Conservation (phyloP, 2,888 invertebrate genomes). For the Neuroscelio doddi region DNA sequence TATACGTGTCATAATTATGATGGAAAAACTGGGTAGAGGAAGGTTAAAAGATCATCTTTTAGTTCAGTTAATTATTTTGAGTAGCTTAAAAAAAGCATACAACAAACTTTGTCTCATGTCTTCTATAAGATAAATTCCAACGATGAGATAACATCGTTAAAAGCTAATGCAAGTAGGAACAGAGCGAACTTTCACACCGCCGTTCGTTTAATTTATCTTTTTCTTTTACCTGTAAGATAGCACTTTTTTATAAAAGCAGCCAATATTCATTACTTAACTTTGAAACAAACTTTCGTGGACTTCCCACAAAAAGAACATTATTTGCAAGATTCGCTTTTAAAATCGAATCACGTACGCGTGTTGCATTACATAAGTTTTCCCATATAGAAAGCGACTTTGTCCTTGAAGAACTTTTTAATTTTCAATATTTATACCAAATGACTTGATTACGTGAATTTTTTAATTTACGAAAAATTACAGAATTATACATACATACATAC, state of each 20-base stretch:
- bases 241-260: constrained; percentile 5
- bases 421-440: too few relatives aligned
- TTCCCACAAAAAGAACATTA: constrained; percentile 3
- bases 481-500: too few relatives aligned
- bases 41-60: too few relatives aligned
- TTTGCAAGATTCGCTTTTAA: constrained; percentile 4
- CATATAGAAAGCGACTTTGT: not conserved
- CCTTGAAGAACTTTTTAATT: constrained; percentile 1
- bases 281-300: not conserved
- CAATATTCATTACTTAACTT: constrained; percentile 8
- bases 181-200: constrained; percentile 1
- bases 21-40: too few relatives aligned
- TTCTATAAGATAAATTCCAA: constrained; percentile 29
- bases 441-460: too few relatives aligned
- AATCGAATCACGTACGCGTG: constrained; percentile 9
- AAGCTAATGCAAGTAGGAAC: constrained; percentile 28
- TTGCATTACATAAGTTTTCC: constrained; percentile 3
- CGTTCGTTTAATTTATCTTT: not conserved
- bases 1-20: too few relatives aligned
- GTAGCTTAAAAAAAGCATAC: too few relatives aligned
- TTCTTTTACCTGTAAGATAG: constrained; percentile 17
- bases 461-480: too few relatives aligned
- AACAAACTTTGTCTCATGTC: too few relatives aligned
- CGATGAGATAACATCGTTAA: constrained; percentile 46
- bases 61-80: too few relatives aligned